Evolutionary conservation across 2,888 invertebrate species (phyloP).

Genomic region (Drosophila kanekoi): DNA sequence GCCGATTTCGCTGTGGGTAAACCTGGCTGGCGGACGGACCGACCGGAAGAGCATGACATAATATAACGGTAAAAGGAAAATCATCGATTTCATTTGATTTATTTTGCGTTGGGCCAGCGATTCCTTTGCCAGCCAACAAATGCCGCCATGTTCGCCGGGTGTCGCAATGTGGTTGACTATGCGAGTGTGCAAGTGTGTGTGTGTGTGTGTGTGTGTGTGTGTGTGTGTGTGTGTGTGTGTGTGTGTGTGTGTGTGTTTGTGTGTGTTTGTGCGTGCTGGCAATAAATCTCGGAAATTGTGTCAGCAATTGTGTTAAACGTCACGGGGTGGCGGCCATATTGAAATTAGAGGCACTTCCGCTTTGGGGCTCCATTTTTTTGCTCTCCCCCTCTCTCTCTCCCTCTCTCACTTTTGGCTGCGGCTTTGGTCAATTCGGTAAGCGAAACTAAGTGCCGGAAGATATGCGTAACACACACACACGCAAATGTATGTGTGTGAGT

Average conservation of each 20-base stretch:
- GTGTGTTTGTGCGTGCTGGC: slow-evolving; percentile 54
- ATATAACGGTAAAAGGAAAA: slow-evolving; percentile 80
- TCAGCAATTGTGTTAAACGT: slow-evolving; percentile 75
- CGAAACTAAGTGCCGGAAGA: slow-evolving; percentile 76
- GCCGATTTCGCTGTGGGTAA: slow-evolving; percentile 32
- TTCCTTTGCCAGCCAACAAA: slow-evolving; percentile 55
- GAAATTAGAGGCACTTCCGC: slow-evolving; percentile 78
- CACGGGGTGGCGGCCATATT: slow-evolving; percentile 68
- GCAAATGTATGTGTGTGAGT: slow-evolving; percentile 5
- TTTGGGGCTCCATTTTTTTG: slow-evolving; percentile 33
- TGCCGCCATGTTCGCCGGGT: slow-evolving; percentile 48
- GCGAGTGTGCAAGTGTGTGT: slow-evolving; percentile 13
- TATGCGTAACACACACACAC: slow-evolving; percentile 63
- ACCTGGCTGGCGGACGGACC: slow-evolving; percentile 49
- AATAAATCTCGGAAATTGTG: slow-evolving; percentile 80
- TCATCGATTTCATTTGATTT: slow-evolving; percentile 80
- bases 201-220: slow-evolving; percentile 18
- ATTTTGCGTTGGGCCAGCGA: slow-evolving; percentile 44
- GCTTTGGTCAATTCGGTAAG: slow-evolving; percentile 64
- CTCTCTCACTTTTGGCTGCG: slow-evolving; percentile 24
- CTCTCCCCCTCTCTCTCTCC: not conserved
- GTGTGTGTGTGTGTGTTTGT: too few species aligned
- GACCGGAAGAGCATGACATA: slow-evolving; percentile 75
- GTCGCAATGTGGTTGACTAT: slow-evolving; percentile 27
- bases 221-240: slow-evolving; percentile 15